phyloP scores from a whole-genome alignment of 2,888 invertebrate genomes.

The Thera obeliscata region DNA sequence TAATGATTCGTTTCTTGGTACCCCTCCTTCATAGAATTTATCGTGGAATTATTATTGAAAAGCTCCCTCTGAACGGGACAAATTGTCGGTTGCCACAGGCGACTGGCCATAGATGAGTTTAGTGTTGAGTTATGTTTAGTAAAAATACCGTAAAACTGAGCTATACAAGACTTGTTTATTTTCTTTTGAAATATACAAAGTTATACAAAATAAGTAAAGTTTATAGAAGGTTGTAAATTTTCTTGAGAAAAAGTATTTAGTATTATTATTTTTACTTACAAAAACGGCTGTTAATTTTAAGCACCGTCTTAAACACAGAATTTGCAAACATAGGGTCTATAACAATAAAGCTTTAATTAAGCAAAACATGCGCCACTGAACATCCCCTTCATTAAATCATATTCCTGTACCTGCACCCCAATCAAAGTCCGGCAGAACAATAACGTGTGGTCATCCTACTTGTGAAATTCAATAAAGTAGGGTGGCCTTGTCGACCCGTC shows the following conservation, averaged over 20 bases:
- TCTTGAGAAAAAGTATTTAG: too few species aligned
- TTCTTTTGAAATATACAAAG: too few species aligned
- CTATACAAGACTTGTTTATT: neutral
- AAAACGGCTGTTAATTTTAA: neutral
- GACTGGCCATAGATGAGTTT: slow-evolving; percentile 46
- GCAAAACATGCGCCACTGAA: slow-evolving; percentile 37
- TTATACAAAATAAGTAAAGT: too few species aligned
- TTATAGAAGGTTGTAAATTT: neutral
- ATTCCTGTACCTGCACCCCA: slow-evolving; percentile 63
- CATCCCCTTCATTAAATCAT: slow-evolving; percentile 54
- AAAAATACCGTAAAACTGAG: slow-evolving; percentile 3
- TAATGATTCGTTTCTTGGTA: slow-evolving; percentile 29
- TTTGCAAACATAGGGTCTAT: slow-evolving; percentile 13
- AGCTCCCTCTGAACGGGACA: slow-evolving; percentile 62
- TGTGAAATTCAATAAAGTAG: slow-evolving; percentile 79
- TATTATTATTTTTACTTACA: neutral
- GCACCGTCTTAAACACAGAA: slow-evolving; percentile 1
- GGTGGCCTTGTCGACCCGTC: slow-evolving; percentile 61
- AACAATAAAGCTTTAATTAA: slow-evolving; percentile 44
- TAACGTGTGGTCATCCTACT: slow-evolving; percentile 76
- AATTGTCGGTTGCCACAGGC: slow-evolving; percentile 63
- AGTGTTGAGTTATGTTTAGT: slow-evolving; percentile 41
- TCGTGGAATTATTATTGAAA: slow-evolving; percentile 75
- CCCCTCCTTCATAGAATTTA: slow-evolving; percentile 58
- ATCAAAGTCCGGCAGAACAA: slow-evolving; percentile 72